A percentile compares a stretch with the other conserved stretches of the same genome.
phyloP scores from a whole-genome alignment of 2,888 invertebrate species.

The Panorpa germanica region DNA sequence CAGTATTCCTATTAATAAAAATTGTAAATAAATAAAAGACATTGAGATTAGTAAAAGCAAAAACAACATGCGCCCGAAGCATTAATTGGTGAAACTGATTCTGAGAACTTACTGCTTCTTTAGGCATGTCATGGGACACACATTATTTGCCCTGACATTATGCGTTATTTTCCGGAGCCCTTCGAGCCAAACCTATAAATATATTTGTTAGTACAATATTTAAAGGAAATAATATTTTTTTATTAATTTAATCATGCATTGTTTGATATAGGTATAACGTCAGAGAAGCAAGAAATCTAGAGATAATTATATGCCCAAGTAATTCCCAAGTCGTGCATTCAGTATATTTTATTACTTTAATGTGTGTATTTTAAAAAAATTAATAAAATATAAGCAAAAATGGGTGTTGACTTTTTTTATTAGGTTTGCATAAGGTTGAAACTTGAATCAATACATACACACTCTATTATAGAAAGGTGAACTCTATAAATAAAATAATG shows the following conservation, averaged over 20 bases:
- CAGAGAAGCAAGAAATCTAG: too few relatives aligned
- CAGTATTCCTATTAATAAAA: conserved; percentile 8
- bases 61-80: neutral
- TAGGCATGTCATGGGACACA: conserved; percentile 95
- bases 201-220: conserved; percentile 10
- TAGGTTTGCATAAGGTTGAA: too few relatives aligned
- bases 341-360: too few relatives aligned
- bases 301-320: too few relatives aligned
- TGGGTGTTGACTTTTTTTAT: too few relatives aligned
- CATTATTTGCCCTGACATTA: conserved; percentile 98
- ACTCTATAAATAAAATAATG: too few relatives aligned
- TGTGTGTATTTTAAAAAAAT: too few relatives aligned
- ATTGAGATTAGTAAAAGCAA: conserved; percentile 1
- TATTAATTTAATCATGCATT: conserved; percentile 4
- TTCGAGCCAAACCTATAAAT: conserved; percentile 82
- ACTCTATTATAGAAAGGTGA: too few relatives aligned
- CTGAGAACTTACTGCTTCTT: conserved; percentile 90
- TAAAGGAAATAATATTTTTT: conserved; percentile 6
- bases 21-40: neutral
- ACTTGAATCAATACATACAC: too few relatives aligned
- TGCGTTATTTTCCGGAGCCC: conserved; percentile 88
- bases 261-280: neutral
- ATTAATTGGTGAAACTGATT: conserved; percentile 6
- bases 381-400: too few relatives aligned
- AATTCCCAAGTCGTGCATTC: too few relatives aligned